phyloP scores from a whole-genome alignment of 2,797 vertebrate species.

The Cyclura pinguis region DNA sequence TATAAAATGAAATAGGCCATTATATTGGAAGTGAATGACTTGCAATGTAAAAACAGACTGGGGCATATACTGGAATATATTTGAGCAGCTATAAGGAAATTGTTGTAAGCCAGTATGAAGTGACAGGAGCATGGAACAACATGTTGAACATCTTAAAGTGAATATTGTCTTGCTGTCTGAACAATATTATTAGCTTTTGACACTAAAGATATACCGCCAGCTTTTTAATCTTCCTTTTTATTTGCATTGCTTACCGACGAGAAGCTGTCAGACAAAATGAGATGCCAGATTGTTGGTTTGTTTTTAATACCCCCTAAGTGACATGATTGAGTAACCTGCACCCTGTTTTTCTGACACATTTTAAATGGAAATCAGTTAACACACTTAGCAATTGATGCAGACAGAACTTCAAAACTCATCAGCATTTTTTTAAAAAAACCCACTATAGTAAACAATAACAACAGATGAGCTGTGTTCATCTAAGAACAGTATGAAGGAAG shows the following conservation, averaged over 20 bases:
- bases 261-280: slow-evolving; percentile 2
- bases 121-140: slow-evolving; percentile 9
- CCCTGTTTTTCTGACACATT: slow-evolving; percentile 15
- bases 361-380: slow-evolving; percentile 27
- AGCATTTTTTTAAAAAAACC: neutral
- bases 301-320: slow-evolving; percentile 9
- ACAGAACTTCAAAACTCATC: neutral
- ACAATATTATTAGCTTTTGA: slow-evolving; percentile 42
- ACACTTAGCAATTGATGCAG: slow-evolving; percentile 2
- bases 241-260: slow-evolving; percentile 33
- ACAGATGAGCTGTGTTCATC: neutral
- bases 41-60: neutral
- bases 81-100: slow-evolving; percentile 6
- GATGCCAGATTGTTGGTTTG: neutral
- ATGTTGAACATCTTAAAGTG: slow-evolving; percentile 1
- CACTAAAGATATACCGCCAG: slow-evolving; percentile 19
- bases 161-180: slow-evolving; percentile 20
- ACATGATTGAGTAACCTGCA: slow-evolving; percentile 21
- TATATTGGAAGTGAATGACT: neutral
- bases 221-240: slow-evolving; percentile 34
- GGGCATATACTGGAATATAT: neutral
- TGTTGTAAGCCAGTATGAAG: slow-evolving; percentile 19
- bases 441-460: neutral
- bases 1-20: neutral
- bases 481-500: neutral